phyloP scores from a whole-genome alignment of 2,888 invertebrate species.

The Schrankia costaestrigalis region DNA sequence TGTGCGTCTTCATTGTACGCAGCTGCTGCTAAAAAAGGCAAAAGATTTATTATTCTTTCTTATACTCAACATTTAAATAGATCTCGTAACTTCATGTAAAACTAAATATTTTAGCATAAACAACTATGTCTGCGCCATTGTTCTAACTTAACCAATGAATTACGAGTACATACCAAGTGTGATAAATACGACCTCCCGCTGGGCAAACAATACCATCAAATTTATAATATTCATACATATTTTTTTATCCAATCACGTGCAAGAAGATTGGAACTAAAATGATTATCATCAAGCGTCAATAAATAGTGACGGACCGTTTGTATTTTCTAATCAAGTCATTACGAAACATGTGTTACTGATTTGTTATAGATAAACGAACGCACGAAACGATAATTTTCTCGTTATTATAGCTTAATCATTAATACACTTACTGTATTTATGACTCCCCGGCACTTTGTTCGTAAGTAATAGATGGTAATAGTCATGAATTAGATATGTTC shows the following conservation, averaged over 20 bases:
- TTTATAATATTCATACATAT: constrained; percentile 12
- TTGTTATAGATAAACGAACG: too few relatives aligned
- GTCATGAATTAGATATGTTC: too few relatives aligned
- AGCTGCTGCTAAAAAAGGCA: too few relatives aligned
- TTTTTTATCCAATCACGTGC: constrained; percentile 8
- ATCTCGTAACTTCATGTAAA: too few relatives aligned
- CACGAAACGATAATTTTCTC: background rate
- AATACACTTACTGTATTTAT: background rate
- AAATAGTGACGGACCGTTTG: constrained; percentile 11
- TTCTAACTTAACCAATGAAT: constrained; percentile 12
- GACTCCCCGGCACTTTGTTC: too few relatives aligned
- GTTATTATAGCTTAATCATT: background rate
- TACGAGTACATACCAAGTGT: constrained; percentile 13
- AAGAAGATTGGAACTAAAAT: constrained; percentile 4
- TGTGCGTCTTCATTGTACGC: too few relatives aligned
- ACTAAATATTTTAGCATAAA: too few relatives aligned
- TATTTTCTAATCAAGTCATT: constrained; percentile 8
- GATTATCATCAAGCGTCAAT: constrained; percentile 1
- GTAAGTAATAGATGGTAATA: background rate
- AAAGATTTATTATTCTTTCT: too few relatives aligned
- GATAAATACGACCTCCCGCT: constrained; percentile 14
- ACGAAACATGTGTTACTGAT: background rate
- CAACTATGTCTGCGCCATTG: constrained; percentile 8
- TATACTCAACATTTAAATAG: too few relatives aligned
- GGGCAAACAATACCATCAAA: constrained; percentile 7